Percentiles rank a stretch among this genome's conserved stretches.
These are phyloP conservation scores for Psittacula derbiana DNA, from an alignment of 2,797 vertebrate species.

Conservation along the genomic window DNA sequence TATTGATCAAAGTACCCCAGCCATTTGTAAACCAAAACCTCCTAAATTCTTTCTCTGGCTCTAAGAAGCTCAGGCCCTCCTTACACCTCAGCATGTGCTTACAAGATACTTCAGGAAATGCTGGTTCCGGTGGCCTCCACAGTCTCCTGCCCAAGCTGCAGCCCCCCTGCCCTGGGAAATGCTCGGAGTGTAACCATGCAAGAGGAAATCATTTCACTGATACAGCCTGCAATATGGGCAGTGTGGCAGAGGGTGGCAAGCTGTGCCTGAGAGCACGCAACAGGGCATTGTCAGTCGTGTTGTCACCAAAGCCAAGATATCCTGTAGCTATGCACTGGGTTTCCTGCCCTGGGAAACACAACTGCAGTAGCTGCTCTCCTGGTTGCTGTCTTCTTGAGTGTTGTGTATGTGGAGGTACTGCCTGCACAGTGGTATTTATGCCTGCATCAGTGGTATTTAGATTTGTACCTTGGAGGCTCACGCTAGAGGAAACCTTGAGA, in stretches of 20 bases:
- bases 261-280: neutral
- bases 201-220: neutral
- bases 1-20: neutral
- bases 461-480: neutral
- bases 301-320: neutral
- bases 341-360: neutral
- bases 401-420: neutral
- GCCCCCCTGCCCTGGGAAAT: neutral
- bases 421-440: neutral
- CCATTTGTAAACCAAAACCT: neutral
- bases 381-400: neutral
- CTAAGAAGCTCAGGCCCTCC: neutral
- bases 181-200: neutral
- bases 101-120: neutral
- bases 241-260: neutral
- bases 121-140: neutral
- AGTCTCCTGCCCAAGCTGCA: neutral
- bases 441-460: neutral
- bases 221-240: neutral
- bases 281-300: neutral
- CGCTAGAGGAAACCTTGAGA: neutral
- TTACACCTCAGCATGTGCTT: neutral
- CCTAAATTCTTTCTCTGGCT: neutral
- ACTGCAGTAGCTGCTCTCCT: neutral
- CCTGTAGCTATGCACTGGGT: neutral